These are phyloP conservation scores for Aphyosemion australe DNA, from an alignment of 2,113 vertebrate genomes.

Conservation along the genomic window DNA sequence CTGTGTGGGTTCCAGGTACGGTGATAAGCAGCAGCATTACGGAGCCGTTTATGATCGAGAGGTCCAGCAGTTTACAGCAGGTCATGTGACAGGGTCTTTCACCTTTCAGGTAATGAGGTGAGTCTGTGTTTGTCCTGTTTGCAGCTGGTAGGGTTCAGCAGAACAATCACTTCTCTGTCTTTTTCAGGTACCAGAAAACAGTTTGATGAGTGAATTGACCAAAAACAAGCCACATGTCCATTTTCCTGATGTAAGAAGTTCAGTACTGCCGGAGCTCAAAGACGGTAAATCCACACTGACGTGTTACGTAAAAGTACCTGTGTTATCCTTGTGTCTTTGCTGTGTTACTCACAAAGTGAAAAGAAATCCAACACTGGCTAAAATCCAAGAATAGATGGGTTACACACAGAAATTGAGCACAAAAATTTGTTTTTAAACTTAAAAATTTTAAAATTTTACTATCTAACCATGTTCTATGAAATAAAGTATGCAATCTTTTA, in stretches of 20 bases:
- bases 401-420: too few relatives aligned
- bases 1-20: slow-evolving; percentile 67
- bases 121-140: not conserved
- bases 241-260: slow-evolving; percentile 49
- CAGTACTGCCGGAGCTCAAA: slow-evolving; percentile 29
- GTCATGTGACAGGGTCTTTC: slow-evolving; percentile 13
- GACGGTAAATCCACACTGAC: slow-evolving; percentile 28
- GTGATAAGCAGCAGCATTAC: slow-evolving; percentile 78
- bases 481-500: too few relatives aligned
- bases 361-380: too few relatives aligned
- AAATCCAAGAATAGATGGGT: too few relatives aligned
- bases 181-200: slow-evolving; percentile 34
- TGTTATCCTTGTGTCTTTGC: too few relatives aligned
- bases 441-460: too few relatives aligned
- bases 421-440: too few relatives aligned
- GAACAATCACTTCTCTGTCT: not conserved
- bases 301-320: too few relatives aligned
- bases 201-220: not conserved
- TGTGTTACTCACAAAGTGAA: too few relatives aligned
- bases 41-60: slow-evolving; percentile 69
- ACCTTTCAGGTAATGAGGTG: slow-evolving; percentile 65
- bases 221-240: slow-evolving; percentile 42
- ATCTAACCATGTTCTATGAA: too few relatives aligned
- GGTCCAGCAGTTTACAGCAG: slow-evolving; percentile 65
- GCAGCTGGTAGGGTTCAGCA: too few relatives aligned